Percentiles rank a stretch among this genome's conserved stretches.
Conservation (phyloP, 2,113 vertebrate species). For the Axis porcinus region DNA sequence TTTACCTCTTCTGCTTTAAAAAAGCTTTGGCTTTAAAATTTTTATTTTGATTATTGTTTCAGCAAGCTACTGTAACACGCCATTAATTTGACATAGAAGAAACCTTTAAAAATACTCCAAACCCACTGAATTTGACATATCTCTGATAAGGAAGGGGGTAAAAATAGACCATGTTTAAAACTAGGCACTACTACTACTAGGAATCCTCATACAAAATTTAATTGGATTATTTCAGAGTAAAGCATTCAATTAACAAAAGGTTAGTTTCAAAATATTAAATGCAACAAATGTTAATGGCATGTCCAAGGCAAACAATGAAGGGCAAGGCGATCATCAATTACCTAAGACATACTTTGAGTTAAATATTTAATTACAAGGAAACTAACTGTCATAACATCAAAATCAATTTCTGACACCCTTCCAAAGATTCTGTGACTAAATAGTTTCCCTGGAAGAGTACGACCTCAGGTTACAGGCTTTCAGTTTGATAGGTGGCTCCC, state of each 20-base stretch:
- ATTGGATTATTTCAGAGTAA: slow-evolving; percentile 20
- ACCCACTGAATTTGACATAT: background rate
- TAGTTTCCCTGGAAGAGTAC: background rate
- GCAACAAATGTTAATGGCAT: slow-evolving; percentile 7
- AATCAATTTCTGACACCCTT: background rate
- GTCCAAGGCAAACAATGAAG: background rate
- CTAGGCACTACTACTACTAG: background rate
- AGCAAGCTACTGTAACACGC: background rate
- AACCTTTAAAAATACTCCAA: background rate
- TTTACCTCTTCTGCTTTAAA: background rate
- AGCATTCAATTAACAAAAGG: background rate
- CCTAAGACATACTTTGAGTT: background rate
- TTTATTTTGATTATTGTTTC: background rate
- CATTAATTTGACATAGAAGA: slow-evolving; percentile 23
- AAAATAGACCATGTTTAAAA: background rate
- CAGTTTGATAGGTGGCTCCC: background rate
- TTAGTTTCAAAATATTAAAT: slow-evolving; percentile 33
- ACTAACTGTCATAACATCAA: background rate
- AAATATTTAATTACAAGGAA: slow-evolving; percentile 36
- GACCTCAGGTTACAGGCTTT: background rate
- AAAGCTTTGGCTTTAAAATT: background rate
- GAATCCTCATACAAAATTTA: background rate
- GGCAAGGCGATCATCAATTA: background rate
- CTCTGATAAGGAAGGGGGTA: background rate
- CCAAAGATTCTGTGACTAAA: background rate